Conservation (phyloP, 2,888 invertebrate genomes). For the Ochlodes sylvanus region DNA sequence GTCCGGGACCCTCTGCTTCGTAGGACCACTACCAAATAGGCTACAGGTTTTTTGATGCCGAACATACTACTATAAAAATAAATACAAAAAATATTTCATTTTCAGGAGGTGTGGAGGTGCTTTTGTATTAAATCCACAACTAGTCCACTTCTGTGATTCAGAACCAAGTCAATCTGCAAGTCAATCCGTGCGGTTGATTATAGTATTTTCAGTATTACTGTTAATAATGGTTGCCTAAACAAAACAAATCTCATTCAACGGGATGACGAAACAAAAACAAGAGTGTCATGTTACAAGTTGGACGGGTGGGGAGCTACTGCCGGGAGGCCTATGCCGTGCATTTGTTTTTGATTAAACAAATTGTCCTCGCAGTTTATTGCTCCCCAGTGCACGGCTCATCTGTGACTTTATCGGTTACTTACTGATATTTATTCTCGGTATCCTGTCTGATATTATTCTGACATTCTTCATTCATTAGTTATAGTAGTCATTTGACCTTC, state of each 20-base stretch:
- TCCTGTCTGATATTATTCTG: background rate
- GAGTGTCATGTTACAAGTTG: conserved; percentile 58
- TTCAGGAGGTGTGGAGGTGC: too few relatives aligned
- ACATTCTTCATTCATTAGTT: too few relatives aligned
- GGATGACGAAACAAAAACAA: conserved; percentile 65
- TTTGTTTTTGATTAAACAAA: conserved; percentile 85
- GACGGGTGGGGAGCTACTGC: conserved; percentile 38
- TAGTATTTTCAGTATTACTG: background rate
- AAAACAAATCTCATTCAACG: conserved; percentile 64
- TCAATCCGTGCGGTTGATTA: background rate
- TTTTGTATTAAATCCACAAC: too few relatives aligned
- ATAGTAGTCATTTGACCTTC: too few relatives aligned
- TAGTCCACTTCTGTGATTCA: too few relatives aligned
- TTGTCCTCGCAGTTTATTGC: conserved; percentile 79
- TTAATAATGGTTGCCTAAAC: conserved; percentile 43
- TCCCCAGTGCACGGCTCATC: conserved; percentile 66
- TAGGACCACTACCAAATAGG: too few relatives aligned
- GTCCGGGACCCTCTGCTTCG: too few relatives aligned
- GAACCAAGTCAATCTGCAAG: background rate
- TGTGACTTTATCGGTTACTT: conserved; percentile 51
- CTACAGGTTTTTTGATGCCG: too few relatives aligned
- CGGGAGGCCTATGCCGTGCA: conserved; percentile 59
- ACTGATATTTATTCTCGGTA: conserved; percentile 2
- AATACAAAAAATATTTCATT: too few relatives aligned
- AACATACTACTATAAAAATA: too few relatives aligned